Evolutionary conservation across 2,888 invertebrate species (phyloP), one percentile per base, ranked within the genome.

Genomic region (Harmothoe impar): DNA sequence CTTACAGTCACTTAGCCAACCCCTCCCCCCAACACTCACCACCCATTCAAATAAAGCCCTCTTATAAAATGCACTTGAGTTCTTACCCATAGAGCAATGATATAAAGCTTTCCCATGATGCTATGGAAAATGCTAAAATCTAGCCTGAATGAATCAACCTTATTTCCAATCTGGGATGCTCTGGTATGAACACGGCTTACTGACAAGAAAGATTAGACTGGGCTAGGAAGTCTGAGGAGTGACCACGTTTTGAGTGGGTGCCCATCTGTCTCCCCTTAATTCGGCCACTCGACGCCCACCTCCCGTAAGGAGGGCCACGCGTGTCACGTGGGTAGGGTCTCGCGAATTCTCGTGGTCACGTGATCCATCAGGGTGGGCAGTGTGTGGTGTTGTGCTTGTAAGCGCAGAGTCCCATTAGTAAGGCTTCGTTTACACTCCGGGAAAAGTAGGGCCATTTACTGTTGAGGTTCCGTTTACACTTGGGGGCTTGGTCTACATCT

Each of bases 321-420:
- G 72, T 15, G 68, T 68, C 68, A 68, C 68, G 68, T 72, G 72
- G 25, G 29, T 25, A 72, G n/a, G n/a, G 68, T 68, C 68, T n/a
- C n/a, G 68, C 12, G 20, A 68, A 12, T 68, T 72, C 29, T n/a
- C 72, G 72, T 17, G 62, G 72, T 72, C 72, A 72, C 72, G 72
- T 72, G 72, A 72, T 72, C 72, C 72, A 72, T 72, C 72, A 72
- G 29, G 0, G 25, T 29, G 29, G 72, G 3, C 29, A 29, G 17
- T 25, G 72, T 72, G 68, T n/a, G 12, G 5, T n/a, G 54, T 17
- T 52, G 54, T 10, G 10, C 10, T 10, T 52, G 54, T 10, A 17
- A 10, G 17, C 10, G n/a, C 62, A 62, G 23, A 3, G n/a, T n/a
- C n/a, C 20, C 62, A 62, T 62, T n/a, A 20, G 62, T 12, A 62